Evolutionary conservation across 2,113 vertebrate genomes (phyloP), one percentile per base, ranked within the genome.

Genomic region (Equus przewalskii): DNA sequence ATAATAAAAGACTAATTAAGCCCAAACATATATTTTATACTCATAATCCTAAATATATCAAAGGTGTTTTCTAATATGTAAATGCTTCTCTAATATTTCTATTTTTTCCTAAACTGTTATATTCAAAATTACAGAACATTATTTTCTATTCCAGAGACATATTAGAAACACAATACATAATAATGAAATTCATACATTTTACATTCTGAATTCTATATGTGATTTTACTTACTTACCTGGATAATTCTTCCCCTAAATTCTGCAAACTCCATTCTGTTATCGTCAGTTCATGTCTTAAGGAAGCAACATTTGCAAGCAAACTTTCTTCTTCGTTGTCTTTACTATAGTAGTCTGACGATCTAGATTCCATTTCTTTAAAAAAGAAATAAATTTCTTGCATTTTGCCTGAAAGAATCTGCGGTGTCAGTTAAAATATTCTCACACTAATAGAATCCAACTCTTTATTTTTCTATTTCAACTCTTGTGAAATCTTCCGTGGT

Each of bases 211-310:
- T 81, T 90, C 49, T 87, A 54, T 13, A 90, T 44, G 19, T 91
- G 65, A 95, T 92, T 92, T 96, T 84, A 95, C 28, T 96, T 94
- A 73, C 91, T 10, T 98, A 99, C 99, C 98, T 98, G 85, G 90
- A 98, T 93, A 99, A 98, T 87, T 99, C 98, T 91, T 99, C 98
- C 91, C 98, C 98, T 89, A 99, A 96, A 97, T 81, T 98, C 78
- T 97, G 98, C 12, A 99, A 96, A 72, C 16, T 98, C 97, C 97
- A 96, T 97, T 99, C 99, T 16, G 99, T 99, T 97, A 97, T 96
- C 96, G 96, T 98, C 86, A 99, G 97, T 92, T 98, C 98, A 97
- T 97, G 98, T 95, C 98, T 99, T 95, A 99, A 96, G 33, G 95
- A 98, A 84, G 98, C 93, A 73, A 99, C 98, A 97, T 99, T 98